phyloP scores from a whole-genome alignment of 2,797 vertebrate species.

The Lacerta viridis region DNA sequence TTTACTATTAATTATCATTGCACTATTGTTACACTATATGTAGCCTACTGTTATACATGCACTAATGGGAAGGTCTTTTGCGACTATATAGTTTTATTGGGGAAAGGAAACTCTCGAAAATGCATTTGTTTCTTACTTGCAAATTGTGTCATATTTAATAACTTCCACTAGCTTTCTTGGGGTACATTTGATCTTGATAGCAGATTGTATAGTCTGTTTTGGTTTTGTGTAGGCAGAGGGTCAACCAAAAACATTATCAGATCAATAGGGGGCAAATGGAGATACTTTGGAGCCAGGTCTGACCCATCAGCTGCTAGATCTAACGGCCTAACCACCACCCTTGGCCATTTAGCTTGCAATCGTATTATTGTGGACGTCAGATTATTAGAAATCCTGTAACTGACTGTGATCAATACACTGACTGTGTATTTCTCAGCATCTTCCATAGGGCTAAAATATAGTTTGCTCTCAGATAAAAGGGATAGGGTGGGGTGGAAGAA shows the following conservation, averaged over 20 bases:
- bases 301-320: background rate
- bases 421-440: background rate
- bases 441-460: conserved; percentile 31
- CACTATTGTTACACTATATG: too few relatives aligned
- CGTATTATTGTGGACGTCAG: background rate
- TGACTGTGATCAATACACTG: too few relatives aligned
- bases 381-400: background rate
- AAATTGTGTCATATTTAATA: background rate
- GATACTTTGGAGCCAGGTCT: background rate
- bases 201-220: background rate
- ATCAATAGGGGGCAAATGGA: background rate
- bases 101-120: too few relatives aligned
- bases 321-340: background rate
- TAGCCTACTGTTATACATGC: too few relatives aligned
- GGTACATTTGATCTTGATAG: background rate
- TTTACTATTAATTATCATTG: too few relatives aligned
- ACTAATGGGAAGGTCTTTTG: too few relatives aligned
- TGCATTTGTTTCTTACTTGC: too few relatives aligned
- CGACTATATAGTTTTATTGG: too few relatives aligned
- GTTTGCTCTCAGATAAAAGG: background rate
- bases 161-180: background rate
- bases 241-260: background rate
- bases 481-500: too few relatives aligned
- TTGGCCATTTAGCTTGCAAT: background rate
- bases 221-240: too few relatives aligned